Conservation (phyloP, 2,113 vertebrate species). For the Vombatus ursinus region DNA sequence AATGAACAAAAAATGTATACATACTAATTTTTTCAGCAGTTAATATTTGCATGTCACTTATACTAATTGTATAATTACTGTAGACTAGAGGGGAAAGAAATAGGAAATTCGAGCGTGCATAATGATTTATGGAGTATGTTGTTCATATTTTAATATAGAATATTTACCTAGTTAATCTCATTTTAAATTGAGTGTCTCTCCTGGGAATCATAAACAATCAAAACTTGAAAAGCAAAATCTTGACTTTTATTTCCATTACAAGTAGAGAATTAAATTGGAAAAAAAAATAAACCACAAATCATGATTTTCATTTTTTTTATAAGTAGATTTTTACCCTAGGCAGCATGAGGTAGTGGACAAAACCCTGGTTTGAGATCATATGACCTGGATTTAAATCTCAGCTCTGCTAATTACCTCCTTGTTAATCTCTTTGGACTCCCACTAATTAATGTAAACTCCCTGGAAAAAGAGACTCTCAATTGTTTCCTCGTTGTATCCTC, state of each 20-base stretch:
- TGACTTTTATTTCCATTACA: constrained; percentile 22
- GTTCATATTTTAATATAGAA: constrained; percentile 16
- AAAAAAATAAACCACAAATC: constrained; percentile 10
- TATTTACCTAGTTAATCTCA: constrained; percentile 31
- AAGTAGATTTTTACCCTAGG: neutral
- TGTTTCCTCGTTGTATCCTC: neutral
- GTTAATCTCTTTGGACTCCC: neutral
- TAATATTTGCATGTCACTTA: neutral
- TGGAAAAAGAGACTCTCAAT: neutral
- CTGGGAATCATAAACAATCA: constrained; percentile 42
- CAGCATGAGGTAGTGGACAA: neutral
- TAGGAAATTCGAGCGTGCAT: neutral
- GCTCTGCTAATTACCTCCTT: neutral
- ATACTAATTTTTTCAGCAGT: constrained; percentile 35
- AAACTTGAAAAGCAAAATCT: constrained; percentile 22
- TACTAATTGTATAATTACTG: neutral
- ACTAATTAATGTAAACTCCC: neutral
- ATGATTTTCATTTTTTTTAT: constrained; percentile 26
- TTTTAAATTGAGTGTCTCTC: constrained; percentile 45
- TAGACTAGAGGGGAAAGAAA: constrained; percentile 17
- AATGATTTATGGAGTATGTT: constrained; percentile 14
- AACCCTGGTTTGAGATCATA: neutral
- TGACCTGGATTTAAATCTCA: neutral
- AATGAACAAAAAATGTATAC: neutral
- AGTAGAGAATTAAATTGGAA: constrained; percentile 16